Base-by-base conservation (phyloP, 2,888 invertebrate genomes). In the Palloptera scutellata region DNA sequence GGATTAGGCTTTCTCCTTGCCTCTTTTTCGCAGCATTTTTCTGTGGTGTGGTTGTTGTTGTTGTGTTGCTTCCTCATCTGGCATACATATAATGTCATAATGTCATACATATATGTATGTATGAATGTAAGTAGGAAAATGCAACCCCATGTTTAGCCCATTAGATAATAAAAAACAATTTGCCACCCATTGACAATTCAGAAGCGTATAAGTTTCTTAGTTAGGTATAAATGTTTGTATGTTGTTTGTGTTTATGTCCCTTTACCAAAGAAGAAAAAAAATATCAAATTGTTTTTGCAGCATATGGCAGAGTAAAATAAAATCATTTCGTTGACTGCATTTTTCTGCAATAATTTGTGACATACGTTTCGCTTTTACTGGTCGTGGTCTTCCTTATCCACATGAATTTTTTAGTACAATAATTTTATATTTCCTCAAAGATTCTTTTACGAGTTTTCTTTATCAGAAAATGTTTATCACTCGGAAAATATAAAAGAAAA, bases 131-230 rank as follows among this genome's bases (percentile, higher is more conserved):
- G 42, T 64, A 42, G 40, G 10, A 17, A 42, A 42, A 58, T 55
- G 15, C 62, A 61, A 70, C 67, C 70, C 64, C 51, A 64, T 48
- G 15, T 11, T 15, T 66, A 43, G 42, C 41, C 59, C 65, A 60
- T 65, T 64, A 72, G 74, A 77, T 77, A 79, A 81, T 80, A 81
- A 81, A 81, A 81, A 81, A 80, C 81, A 81, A 81, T 81, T 81
- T 81, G 79, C 81, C 81, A 81, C 78, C 80, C 80, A 78, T 80
- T 79, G 78, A 76, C 79, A 76, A 78, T 78, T 79, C 74, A 76
- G 77, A 73, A 77, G 75, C 76, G 78, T 78, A 78, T 13, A 51
- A 17, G 30, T n/a, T 42, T 15, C 19, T 40, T 52, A 30, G n/a
- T 40, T 57, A 52, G n/a, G 17, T 20, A 42, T n/a, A 42, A 60